These are phyloP conservation scores for Drosophila leonis DNA, from an alignment of 2,888 invertebrate species.

Conservation along the genomic window DNA sequence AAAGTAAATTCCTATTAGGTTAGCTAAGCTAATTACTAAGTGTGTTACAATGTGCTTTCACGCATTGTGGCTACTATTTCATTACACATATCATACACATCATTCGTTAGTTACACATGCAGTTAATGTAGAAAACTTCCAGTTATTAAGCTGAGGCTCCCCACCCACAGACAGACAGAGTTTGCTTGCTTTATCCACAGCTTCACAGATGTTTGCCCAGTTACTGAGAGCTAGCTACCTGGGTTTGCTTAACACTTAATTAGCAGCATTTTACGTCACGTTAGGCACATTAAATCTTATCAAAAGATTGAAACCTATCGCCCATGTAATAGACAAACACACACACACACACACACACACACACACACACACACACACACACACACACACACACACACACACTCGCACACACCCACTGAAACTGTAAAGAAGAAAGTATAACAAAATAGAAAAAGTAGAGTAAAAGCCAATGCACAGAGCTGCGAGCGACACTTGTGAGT, in stretches of 20 bases:
- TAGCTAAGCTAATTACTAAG: slow-evolving; percentile 1
- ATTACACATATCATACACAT: slow-evolving; percentile 24
- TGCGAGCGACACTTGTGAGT: slow-evolving; percentile 44
- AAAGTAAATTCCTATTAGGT: slow-evolving; percentile 6
- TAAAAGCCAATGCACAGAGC: slow-evolving; percentile 33
- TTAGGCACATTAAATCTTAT: slow-evolving; percentile 64
- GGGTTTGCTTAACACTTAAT: slow-evolving; percentile 62
- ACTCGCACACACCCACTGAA: slow-evolving; percentile 2
- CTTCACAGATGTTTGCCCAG: slow-evolving; percentile 8
- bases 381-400: not conserved
- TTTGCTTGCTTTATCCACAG: not conserved
- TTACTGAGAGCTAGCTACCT: slow-evolving; percentile 27
- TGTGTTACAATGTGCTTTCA: not conserved
- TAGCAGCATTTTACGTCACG: slow-evolving; percentile 69
- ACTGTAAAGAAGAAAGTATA: slow-evolving; percentile 46
- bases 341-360: not conserved
- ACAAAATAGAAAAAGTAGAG: slow-evolving; percentile 50
- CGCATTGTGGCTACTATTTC: slow-evolving; percentile 4
- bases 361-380: not conserved
- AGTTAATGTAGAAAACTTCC: slow-evolving; percentile 10
- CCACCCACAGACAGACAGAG: not conserved
- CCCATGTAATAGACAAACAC: slow-evolving; percentile 21
- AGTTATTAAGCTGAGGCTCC: slow-evolving; percentile 6
- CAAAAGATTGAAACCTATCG: slow-evolving; percentile 58
- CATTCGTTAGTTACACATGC: slow-evolving; percentile 11